Evolutionary conservation across 2,797 vertebrate species (phyloP), one percentile per base, ranked within the genome.

Genomic region (Arrhamphus sclerolepis): DNA sequence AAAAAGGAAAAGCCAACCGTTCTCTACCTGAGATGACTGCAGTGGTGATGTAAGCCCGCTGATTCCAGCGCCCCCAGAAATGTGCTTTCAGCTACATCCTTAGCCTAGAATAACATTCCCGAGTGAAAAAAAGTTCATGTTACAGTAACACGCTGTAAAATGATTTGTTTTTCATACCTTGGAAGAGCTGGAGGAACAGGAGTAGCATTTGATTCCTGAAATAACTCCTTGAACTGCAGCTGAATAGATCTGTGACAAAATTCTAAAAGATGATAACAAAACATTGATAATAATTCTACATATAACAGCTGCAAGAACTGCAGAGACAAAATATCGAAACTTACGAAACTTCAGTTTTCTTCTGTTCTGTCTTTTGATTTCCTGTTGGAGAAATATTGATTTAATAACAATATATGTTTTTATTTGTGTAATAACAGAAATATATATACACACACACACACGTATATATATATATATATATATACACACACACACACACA

Each of bases 201-300:
- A 93, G 85, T 92, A 99, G 85, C 94, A 94, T 82, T 94, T 95
- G 84, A 99, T 98, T 84, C 93, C 96, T 63, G 95, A 93, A 66
- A 98, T 90, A 64, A 98, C 97, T 54, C 94, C 95, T 81, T 96
- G 93, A 82, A 97, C 90, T 67, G 92, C 91, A 82, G 96, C 95
- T 73, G 93, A 91, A 89, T 99, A 99, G 64, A 99, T 93, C 89
- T 96, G 94, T 31, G 96, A 96, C 86, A 98, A 86, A 56, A 97
- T 85, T 83, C 90, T 95, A 84, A 68, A 65, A 75, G 44, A 68
- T 52, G 42, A 4, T 52, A 54, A 47, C 14, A 3, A 38, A 38
- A 38, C 34, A 38, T 38, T 38, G 34, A 14, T 14, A 38, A 8
- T 13, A 38, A 38, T 38, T n/a, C n/a, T n/a, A n/a, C n/a, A n/a